Conservation (phyloP, 2,888 invertebrate species). For the Elegia similella region DNA sequence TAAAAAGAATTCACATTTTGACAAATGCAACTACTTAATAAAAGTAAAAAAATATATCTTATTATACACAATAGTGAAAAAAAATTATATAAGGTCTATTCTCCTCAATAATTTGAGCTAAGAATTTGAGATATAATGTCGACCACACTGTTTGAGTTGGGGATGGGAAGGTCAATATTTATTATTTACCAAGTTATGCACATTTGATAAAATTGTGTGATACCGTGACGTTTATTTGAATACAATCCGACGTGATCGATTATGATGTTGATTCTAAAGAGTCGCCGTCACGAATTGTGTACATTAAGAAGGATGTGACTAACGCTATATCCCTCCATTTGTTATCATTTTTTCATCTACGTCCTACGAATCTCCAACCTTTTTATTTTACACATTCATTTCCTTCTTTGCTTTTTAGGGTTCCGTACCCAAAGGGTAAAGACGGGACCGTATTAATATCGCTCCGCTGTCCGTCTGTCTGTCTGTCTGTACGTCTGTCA, state of each 20-base stretch:
- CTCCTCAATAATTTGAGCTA: too few relatives aligned
- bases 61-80: too few relatives aligned
- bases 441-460: too few relatives aligned
- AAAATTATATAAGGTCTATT: too few relatives aligned
- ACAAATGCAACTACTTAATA: too few relatives aligned
- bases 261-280: slow-evolving; percentile 20
- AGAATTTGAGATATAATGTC: too few relatives aligned
- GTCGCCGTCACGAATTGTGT: slow-evolving; percentile 23
- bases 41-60: background rate
- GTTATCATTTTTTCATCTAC: slow-evolving; percentile 19
- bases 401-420: slow-evolving; percentile 23
- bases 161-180: background rate
- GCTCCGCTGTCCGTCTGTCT: too few relatives aligned
- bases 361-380: slow-evolving; percentile 5
- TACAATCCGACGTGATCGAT: slow-evolving; percentile 20
- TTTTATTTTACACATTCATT: slow-evolving; percentile 22
- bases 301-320: slow-evolving; percentile 27
- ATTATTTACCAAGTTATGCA: slow-evolving; percentile 6
- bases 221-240: slow-evolving; percentile 13
- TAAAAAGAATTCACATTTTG: too few relatives aligned
- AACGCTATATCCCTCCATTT: slow-evolving; percentile 16
- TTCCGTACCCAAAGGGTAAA: too few relatives aligned
- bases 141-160: background rate
- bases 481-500: too few relatives aligned
- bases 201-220: slow-evolving; percentile 18